Evolutionary conservation across 2,888 invertebrate genomes (phyloP), one percentile per base, ranked within the genome.

Genomic region (Pyrochroa serraticornis): DNA sequence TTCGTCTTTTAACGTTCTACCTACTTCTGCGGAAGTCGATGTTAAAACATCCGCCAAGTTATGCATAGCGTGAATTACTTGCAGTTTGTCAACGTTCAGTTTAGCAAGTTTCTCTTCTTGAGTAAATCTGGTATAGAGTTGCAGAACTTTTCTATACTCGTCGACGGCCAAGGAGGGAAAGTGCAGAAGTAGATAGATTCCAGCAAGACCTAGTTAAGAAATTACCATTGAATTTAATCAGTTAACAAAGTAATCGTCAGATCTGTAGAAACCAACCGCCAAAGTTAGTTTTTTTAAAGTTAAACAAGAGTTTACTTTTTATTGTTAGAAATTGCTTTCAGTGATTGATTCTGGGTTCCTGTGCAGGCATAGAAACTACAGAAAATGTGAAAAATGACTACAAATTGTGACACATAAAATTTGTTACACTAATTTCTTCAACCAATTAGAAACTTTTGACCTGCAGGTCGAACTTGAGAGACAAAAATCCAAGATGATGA

Each of bases 51-150:
- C 83, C 2, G 84, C 79, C 43, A 89, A 78, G 75, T 91, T 91
- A 68, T 87, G 81, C 55, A 88, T 76, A 0, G 89, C 83, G 73
- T 91, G 91, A 14, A 91, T 84, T 69, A 85, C 81, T 64, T 85
- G 80, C 37, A 90, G 78, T 44, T 85, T 85, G 72, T 91, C 91
- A 10, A 89, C 84, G 42, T 81, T 78, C 45, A 84, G 71, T 61
- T 70, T 70, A 3, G 75, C 65, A 10, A 80, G 72, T 68, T 78
- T 75, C 52, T 81, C 77, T 54, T 82, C 78, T 30, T 77, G 75
- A 5, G 69, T 67, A 62, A 75, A 78, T 46, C 71, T 62, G 1
- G 71, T 60, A 3, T 78, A 79, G 31, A 86, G 78, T 68, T 79
- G 79, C 38, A 90, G 71, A 0, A 88, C 87, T 46, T 81, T 79